Conservation (phyloP, 2,888 invertebrate genomes). For the Tetragnatha montana region DNA sequence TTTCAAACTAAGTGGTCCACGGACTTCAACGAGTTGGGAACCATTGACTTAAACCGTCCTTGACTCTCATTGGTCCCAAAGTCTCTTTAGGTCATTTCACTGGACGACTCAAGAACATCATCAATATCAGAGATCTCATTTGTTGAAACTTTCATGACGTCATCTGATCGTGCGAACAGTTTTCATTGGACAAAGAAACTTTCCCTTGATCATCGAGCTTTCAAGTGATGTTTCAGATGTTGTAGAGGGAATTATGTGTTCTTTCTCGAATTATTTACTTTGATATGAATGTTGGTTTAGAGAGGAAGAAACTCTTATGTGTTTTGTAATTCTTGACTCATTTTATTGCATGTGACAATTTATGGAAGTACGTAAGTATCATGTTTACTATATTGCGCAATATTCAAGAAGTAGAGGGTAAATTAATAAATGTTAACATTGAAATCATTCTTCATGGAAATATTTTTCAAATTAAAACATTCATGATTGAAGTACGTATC, state of each 20-base stretch:
- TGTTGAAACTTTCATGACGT: background rate
- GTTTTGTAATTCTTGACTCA: no score
- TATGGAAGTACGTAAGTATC: background rate
- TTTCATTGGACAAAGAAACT: background rate
- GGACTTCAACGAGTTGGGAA: background rate
- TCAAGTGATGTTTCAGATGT: background rate
- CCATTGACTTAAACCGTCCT: constrained; percentile 64
- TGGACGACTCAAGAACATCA: constrained; percentile 10
- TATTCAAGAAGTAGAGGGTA: no score
- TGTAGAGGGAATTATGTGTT: constrained; percentile 24
- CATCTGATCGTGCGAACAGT: background rate
- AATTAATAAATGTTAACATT: no score
- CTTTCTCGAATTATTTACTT: constrained; percentile 29
- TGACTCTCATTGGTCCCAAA: constrained; percentile 27
- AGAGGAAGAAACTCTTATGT: no score
- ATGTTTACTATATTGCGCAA: no score
- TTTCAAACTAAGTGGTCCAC: no score
- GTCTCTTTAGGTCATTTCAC: background rate
- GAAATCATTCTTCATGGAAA: no score
- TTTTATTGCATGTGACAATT: constrained; percentile 38
- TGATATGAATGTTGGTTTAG: no score
- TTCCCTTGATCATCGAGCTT: background rate
- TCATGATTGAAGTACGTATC: no score
- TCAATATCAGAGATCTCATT: no score
- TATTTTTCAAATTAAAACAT: no score